Conservation (phyloP, 35 echinoderm and acorn worm genomes). For the Ophiothrix spiculata region DNA sequence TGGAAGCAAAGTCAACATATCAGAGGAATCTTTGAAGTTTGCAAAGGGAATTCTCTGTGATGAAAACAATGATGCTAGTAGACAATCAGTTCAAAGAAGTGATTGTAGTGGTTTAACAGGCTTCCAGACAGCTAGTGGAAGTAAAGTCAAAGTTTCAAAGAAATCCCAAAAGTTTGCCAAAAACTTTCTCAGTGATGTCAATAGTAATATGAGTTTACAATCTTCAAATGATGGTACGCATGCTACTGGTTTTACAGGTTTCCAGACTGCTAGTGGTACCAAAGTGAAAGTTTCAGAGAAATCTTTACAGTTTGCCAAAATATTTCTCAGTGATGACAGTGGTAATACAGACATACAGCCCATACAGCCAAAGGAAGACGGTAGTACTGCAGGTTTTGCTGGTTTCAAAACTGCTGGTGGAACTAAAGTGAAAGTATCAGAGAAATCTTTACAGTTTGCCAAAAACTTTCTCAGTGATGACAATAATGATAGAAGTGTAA, state of each 20-base stretch:
- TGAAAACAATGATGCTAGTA: too few species aligned
- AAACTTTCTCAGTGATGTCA: not conserved
- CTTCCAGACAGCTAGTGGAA: constrained; percentile 52
- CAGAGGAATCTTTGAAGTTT: constrained; percentile 43
- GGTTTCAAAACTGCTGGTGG: constrained; percentile 51
- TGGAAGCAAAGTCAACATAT: constrained; percentile 44
- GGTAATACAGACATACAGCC: not conserved
- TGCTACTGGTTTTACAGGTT: not conserved
- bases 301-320: not conserved
- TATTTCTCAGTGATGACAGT: not conserved
- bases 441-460: constrained; percentile 16
- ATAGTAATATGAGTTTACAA: not conserved
- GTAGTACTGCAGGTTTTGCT: not conserved
- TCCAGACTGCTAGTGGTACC: constrained; percentile 10
- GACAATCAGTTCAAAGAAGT: too few species aligned
- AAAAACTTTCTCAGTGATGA: constrained; percentile 19
- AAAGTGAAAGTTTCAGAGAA: constrained; percentile 17
- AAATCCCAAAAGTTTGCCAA: constrained; percentile 13
- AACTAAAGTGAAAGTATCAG: constrained; percentile 47
- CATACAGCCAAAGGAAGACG: not conserved
- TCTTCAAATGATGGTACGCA: not conserved
- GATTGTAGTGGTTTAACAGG: constrained; percentile 10
- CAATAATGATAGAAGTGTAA: not conserved
- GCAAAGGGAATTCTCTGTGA: constrained; percentile 50
- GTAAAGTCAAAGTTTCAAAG: constrained; percentile 32